Evolutionary conservation across 92 coral and sea anemone genomes (phyloP).

Genomic region (Bergia puertoricense): DNA sequence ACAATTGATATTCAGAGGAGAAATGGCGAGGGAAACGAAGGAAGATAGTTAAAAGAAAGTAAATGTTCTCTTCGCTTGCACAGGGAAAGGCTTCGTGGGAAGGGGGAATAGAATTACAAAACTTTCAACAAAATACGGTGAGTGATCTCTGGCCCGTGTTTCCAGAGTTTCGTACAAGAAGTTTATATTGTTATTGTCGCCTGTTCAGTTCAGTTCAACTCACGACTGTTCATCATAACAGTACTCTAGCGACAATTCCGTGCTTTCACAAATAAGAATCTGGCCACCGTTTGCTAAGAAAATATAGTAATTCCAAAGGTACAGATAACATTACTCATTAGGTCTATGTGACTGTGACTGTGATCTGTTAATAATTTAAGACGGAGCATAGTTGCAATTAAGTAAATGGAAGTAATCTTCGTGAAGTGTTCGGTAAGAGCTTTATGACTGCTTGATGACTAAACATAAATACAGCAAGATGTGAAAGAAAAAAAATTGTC

Average conservation of each 20-base stretch:
- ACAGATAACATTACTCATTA: not conserved
- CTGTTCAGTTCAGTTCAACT: not conserved
- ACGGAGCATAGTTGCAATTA: not conserved
- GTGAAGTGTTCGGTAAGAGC: not conserved
- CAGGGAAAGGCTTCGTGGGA: constrained; percentile 39
- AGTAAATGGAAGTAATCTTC: not conserved
- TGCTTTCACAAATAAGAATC: not conserved
- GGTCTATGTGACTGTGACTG: not conserved
- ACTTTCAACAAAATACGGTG: constrained; percentile 9
- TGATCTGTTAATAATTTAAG: not conserved
- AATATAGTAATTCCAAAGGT: too few relatives aligned
- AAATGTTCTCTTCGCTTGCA: constrained; percentile 39
- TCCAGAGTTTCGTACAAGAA: too few relatives aligned
- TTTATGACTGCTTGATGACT: too few relatives aligned
- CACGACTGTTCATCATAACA: not conserved
- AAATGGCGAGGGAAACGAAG: not conserved
- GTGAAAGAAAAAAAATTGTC: too few relatives aligned
- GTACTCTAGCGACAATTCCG: not conserved
- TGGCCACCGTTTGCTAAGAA: not conserved
- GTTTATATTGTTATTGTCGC: too few relatives aligned
- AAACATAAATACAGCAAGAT: not conserved
- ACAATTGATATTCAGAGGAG: not conserved
- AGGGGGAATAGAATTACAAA: constrained; percentile 6
- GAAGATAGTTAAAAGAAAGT: not conserved
- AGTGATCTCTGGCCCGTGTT: constrained; percentile 1